Conservation (phyloP, 2,797 vertebrate species). For the Corythornis leucogaster region DNA sequence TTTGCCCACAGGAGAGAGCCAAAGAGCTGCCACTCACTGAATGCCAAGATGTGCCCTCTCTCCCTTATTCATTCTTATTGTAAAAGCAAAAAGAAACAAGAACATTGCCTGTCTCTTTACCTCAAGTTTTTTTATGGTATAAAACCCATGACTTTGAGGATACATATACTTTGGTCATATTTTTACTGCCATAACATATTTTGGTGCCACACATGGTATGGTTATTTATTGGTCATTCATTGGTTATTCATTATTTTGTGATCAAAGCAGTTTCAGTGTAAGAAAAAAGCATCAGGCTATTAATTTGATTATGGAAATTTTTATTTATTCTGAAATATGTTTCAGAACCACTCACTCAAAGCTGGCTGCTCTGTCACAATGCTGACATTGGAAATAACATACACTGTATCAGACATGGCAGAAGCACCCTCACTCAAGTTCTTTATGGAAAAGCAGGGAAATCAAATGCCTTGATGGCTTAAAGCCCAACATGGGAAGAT, state of each 20-base stretch:
- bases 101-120: not conserved
- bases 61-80: not conserved
- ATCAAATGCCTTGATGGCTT: too few species aligned
- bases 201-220: not conserved
- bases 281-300: not conserved
- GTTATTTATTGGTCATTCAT: not conserved
- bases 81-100: not conserved
- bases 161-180: not conserved
- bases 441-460: not conserved
- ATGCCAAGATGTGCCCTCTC: not conserved
- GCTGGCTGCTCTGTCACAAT: not conserved
- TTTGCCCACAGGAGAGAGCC: not conserved
- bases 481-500: too few species aligned
- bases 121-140: not conserved
- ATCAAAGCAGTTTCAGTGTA: not conserved
- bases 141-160: not conserved
- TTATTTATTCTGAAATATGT: not conserved
- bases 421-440: not conserved
- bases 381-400: not conserved
- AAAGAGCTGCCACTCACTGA: not conserved
- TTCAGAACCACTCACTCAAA: not conserved
- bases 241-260: not conserved
- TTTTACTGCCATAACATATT: not conserved
- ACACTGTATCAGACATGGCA: rapidly evolving
- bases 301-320: not conserved